Base-by-base conservation (phyloP, 2,113 vertebrate species). In the Parotia lawesii region DNA sequence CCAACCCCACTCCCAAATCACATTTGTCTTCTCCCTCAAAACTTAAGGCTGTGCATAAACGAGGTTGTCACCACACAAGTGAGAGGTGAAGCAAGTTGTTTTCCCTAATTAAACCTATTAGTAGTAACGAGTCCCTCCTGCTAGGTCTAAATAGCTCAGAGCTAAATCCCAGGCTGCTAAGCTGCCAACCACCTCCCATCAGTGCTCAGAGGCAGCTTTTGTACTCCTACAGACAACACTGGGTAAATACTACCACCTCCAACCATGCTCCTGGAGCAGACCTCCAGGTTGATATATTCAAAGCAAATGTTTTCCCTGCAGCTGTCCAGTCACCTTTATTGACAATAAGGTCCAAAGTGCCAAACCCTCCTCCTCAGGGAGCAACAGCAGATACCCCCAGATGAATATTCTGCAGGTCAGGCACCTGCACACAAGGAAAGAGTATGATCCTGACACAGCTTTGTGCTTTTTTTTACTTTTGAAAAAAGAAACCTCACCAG, bases 41-140 rank as follows among this genome's bases (percentile, higher is more conserved):
- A 85, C 18, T 9, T 10, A 20, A 48, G 10, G 31, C 61, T 56
- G 12, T 33, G 25, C 5, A 0, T 50, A 88, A 62, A 35, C 0
- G 3, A 91, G 22, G 51, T 2, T 51, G 78, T 58, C 64, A 66
- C 24, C 29, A 31, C n/a, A 9, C 22, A 74, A 75, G 64, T 62
- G 58, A 93, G 92, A 90, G 47, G 82, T 56, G n/a, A 95, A 85
- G 56, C 51, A 37, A 94, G 54, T 62, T 89, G 48, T 67, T 95
- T 92, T 56, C 50, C 87, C 77, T 92, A 79, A 87, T 44, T 85
- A 77, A 95, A 66, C 60, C 91, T 91, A 73, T 89, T 94, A 95
- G 74, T 69, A 89, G 91, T 51, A 89, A 93, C 2, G 0, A 96
- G 79, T 83, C 75, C 56, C 60, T 91, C 56, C 81, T 85, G 48